Conservation (phyloP, 2,113 vertebrate genomes). For the Elgaria multicarinata region DNA sequence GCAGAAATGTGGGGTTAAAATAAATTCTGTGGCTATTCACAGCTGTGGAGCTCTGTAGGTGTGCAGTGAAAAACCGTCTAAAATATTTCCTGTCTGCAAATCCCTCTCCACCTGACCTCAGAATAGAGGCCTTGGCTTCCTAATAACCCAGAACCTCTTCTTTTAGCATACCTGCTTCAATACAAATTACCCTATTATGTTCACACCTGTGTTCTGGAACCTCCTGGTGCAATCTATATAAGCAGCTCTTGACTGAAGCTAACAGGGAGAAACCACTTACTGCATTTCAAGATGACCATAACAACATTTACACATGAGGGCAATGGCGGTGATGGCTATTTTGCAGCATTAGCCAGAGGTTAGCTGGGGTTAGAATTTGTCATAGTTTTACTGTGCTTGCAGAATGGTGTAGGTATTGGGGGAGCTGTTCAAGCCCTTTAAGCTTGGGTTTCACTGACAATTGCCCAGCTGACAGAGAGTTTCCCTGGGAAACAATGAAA, state of each 20-base stretch:
- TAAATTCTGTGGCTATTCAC: too few species aligned
- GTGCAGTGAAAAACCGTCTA: too few species aligned
- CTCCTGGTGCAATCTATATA: too few species aligned
- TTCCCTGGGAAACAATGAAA: neutral
- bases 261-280: neutral
- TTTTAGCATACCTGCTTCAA: neutral
- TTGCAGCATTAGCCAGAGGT: neutral
- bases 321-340: neutral
- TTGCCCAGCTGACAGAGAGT: too few species aligned
- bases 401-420: too few species aligned
- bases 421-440: neutral
- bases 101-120: too few species aligned
- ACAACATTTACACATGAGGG: neutral
- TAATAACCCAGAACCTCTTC: too few species aligned
- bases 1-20: too few species aligned
- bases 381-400: too few species aligned
- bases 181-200: neutral
- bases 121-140: too few species aligned
- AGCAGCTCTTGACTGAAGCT: neutral
- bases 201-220: neutral
- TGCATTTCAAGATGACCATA: neutral
- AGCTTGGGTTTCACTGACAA: neutral
- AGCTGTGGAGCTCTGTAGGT: too few species aligned
- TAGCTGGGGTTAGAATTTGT: neutral
- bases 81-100: too few species aligned